Conservation (phyloP, 2,888 invertebrate genomes). For the Lathronympha strigana region DNA sequence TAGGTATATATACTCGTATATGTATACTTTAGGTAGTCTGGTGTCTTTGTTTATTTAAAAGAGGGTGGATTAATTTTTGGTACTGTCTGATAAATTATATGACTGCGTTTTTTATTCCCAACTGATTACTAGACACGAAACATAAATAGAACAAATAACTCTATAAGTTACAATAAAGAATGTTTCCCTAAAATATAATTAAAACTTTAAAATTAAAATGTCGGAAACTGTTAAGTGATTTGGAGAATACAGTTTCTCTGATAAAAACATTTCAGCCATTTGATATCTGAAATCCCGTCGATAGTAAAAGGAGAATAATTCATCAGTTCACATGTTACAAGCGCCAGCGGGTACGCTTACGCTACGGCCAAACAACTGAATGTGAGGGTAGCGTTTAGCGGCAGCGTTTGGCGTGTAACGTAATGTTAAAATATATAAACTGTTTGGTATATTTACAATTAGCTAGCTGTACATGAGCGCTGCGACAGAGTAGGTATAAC, state of each 20-base stretch:
- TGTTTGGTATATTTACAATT: too few species aligned
- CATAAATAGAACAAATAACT: too few species aligned
- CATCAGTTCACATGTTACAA: constrained; percentile 5
- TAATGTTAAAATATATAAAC: not conserved
- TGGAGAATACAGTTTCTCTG: not conserved
- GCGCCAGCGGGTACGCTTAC: constrained; percentile 12
- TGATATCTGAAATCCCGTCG: constrained; percentile 9
- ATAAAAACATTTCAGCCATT: not conserved
- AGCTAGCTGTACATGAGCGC: too few species aligned
- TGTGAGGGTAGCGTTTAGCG: not conserved
- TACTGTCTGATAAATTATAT: constrained; percentile 18
- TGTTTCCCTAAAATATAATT: too few species aligned
- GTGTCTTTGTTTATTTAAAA: constrained; percentile 11
- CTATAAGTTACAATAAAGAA: too few species aligned
- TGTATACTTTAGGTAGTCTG: not conserved
- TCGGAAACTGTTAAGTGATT: too few species aligned
- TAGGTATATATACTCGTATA: not conserved
- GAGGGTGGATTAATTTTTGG: constrained; percentile 19
- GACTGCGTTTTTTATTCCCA: not conserved
- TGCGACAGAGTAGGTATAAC: too few species aligned
- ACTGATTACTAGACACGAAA: not conserved
- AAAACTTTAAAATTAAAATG: too few species aligned
- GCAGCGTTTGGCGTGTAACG: not conserved
- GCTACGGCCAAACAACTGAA: not conserved
- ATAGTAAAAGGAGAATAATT: constrained; percentile 6